Evolutionary conservation across 2,888 invertebrate species (phyloP).

Genomic region (Yponomeuta sedellus): DNA sequence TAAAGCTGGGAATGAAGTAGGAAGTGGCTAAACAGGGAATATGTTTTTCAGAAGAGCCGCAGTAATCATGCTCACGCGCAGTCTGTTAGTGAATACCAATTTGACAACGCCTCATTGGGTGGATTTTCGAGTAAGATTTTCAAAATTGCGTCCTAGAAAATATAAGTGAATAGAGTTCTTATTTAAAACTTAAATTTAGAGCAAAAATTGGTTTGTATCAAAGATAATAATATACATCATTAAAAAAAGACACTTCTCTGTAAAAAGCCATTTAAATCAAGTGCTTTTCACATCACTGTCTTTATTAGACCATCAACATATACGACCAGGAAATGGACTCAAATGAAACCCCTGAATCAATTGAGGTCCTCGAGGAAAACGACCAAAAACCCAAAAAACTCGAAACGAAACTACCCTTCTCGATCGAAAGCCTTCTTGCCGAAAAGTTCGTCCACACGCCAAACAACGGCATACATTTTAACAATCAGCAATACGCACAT

Average conservation of each 20-base stretch:
- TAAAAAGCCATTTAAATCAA: neutral
- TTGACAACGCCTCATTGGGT: constrained; percentile 66
- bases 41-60: constrained; percentile 56
- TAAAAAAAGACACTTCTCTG: too few relatives aligned
- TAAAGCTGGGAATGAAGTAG: constrained; percentile 26
- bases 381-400: constrained; percentile 38
- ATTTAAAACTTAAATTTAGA: too few relatives aligned
- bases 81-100: constrained; percentile 60
- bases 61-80: constrained; percentile 56
- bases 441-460: constrained; percentile 41
- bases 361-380: constrained; percentile 40
- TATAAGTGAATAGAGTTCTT: too few relatives aligned
- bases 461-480: neutral
- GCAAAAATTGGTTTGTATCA: too few relatives aligned
- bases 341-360: constrained; percentile 24
- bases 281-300: neutral
- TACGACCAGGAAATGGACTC: constrained; percentile 2
- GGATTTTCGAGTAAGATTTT: neutral
- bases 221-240: too few relatives aligned
- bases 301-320: too few relatives aligned
- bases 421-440: constrained; percentile 61
- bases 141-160: neutral
- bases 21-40: constrained; percentile 31
- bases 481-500: too few relatives aligned
- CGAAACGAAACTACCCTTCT: constrained; percentile 57